phyloP scores from a whole-genome alignment of 2,888 invertebrate genomes.

The Leptarthrus brevirostris region DNA sequence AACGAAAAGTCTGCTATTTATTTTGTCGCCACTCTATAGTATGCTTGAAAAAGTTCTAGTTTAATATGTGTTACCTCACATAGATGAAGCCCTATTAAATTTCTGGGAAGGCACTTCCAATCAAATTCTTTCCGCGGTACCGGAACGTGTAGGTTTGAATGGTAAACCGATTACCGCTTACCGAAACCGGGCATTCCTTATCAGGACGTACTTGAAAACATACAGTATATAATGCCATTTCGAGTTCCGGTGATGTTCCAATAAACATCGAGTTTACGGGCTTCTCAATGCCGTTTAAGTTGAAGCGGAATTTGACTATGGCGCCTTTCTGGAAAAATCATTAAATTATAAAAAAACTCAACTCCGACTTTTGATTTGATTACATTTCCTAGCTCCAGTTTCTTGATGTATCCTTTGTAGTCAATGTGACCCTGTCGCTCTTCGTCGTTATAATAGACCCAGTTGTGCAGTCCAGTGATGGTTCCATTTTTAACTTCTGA shows the following conservation, averaged over 20 bases:
- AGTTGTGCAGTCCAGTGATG: slow-evolving; percentile 89
- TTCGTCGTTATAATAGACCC: slow-evolving; percentile 86
- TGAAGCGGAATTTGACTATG: slow-evolving; percentile 78
- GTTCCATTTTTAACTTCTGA: slow-evolving; percentile 85
- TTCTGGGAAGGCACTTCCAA: slow-evolving; percentile 86
- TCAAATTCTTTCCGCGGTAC: slow-evolving; percentile 80
- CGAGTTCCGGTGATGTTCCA: slow-evolving; percentile 91
- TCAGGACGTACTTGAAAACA: slow-evolving; percentile 85
- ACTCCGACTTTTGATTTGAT: no score
- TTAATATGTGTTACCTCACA: no score
- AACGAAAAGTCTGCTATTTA: no score
- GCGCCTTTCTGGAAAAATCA: slow-evolving; percentile 75
- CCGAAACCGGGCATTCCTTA: slow-evolving; percentile 77
- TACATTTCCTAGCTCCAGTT: slow-evolving; percentile 77
- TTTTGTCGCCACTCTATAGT: no score
- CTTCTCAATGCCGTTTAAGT: slow-evolving; percentile 77
- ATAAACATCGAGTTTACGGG: slow-evolving; percentile 83
- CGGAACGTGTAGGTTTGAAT: slow-evolving; percentile 80
- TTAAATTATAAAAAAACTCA: no score
- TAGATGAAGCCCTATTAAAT: no score
- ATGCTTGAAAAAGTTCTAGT: no score
- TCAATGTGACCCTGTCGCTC: slow-evolving; percentile 78
- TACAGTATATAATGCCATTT: slow-evolving; percentile 88
- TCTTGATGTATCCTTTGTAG: slow-evolving; percentile 83
- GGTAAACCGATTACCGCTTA: slow-evolving; percentile 77